A percentile compares a stretch with the other conserved stretches of the same genome.
Evolutionary conservation across 2,113 vertebrate species (phyloP).

Genomic region (Myanophis thanlyinensis): DNA sequence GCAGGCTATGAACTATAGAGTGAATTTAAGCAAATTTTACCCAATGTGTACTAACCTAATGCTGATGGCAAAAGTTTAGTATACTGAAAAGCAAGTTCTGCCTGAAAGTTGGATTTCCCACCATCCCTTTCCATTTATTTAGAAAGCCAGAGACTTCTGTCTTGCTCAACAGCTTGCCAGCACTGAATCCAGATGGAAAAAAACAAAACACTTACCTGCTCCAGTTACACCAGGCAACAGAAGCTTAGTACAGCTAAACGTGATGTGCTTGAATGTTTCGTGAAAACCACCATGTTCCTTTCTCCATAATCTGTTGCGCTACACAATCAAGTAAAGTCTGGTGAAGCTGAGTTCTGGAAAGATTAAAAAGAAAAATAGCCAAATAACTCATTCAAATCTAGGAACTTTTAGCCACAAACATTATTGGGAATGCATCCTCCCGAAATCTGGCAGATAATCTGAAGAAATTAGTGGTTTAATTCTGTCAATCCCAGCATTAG

Average conservation of each 20-base stretch:
- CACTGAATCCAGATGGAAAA: not conserved
- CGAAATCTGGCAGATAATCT: not conserved
- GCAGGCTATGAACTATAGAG: not conserved
- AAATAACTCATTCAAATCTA: not conserved
- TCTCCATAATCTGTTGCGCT: not conserved
- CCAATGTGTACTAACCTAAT: not conserved
- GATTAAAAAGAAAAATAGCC: not conserved
- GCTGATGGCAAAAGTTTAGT: not conserved
- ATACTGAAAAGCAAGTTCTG: not conserved
- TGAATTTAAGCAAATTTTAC: not conserved
- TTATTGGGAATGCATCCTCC: not conserved
- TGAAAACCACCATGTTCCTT: not conserved
- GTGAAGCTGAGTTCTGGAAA: not conserved
- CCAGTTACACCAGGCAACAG: not conserved
- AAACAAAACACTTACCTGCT: not conserved
- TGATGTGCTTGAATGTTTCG: not conserved
- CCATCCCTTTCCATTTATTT: not conserved
- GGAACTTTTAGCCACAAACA: not conserved
- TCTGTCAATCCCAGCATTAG: not conserved
- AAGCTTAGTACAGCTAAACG: not conserved
- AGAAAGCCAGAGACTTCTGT: not conserved
- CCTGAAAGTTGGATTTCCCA: not conserved
- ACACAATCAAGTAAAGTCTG: not conserved
- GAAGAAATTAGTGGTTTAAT: not conserved
- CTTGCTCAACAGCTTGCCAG: not conserved